Percentiles rank a stretch among this genome's conserved stretches.
Evolutionary conservation across 2,797 vertebrate species (phyloP).

Genomic region (Rhabdomys pumilio): DNA sequence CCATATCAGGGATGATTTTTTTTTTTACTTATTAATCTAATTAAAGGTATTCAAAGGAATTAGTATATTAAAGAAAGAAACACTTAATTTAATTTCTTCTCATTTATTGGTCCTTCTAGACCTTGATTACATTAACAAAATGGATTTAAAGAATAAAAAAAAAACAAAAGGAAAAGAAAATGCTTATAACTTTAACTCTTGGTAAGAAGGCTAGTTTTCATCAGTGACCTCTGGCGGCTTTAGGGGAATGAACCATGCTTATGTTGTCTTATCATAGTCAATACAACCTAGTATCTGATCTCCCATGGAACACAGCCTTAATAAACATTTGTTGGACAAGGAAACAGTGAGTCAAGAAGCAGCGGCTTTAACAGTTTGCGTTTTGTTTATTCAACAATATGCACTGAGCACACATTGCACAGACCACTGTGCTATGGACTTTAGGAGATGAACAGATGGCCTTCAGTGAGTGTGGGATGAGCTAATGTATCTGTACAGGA

Average conservation of each 20-base stretch:
- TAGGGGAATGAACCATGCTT: not conserved
- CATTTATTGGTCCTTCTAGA: not conserved
- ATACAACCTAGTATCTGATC: not conserved
- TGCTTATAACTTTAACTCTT: not conserved
- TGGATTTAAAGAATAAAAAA: not conserved
- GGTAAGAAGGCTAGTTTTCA: slow-evolving; percentile 19
- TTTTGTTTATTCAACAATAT: slow-evolving; percentile 34
- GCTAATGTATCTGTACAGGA: not conserved
- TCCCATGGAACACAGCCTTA: not conserved
- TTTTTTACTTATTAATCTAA: slow-evolving; percentile 5
- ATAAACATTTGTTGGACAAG: slow-evolving; percentile 31
- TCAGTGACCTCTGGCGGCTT: not conserved
- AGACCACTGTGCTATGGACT: not conserved
- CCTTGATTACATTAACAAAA: not conserved
- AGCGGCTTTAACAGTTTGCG: slow-evolving; percentile 19
- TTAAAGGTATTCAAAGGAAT: not conserved
- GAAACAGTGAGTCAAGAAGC: not conserved
- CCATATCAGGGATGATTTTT: not conserved
- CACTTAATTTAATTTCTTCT: slow-evolving; percentile 1
- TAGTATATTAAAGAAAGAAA: slow-evolving; percentile 35
- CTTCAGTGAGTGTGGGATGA: not conserved
- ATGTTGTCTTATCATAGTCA: not conserved
- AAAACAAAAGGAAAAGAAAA: not conserved
- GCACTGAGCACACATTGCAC: not conserved
- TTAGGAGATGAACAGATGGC: not conserved